Evolutionary conservation across 2,797 vertebrate genomes (phyloP).

Genomic region (Semotilus atromaculatus): DNA sequence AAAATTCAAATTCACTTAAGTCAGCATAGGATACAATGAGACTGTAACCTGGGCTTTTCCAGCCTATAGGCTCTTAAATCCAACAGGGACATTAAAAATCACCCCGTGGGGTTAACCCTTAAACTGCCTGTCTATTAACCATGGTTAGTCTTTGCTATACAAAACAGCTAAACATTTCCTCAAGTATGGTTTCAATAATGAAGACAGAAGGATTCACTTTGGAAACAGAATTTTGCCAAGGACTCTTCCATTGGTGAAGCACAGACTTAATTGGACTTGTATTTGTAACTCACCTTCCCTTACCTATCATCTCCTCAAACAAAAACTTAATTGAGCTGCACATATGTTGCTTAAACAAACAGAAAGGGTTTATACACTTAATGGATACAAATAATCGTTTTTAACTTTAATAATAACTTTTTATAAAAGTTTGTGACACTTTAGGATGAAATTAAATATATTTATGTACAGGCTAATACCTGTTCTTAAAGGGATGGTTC

Average conservation of each 20-base stretch:
- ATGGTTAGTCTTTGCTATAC: slow-evolving; percentile 21
- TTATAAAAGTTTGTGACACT: too few relatives aligned
- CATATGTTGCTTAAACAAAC: slow-evolving; percentile 60
- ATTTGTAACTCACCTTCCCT: background rate
- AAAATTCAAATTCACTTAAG: slow-evolving; percentile 74
- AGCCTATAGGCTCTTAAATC: slow-evolving; percentile 60
- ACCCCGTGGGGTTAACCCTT: slow-evolving; percentile 27
- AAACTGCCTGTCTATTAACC: slow-evolving; percentile 16
- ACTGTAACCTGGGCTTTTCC: slow-evolving; percentile 36
- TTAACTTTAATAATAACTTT: too few relatives aligned
- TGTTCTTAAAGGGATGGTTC: too few relatives aligned
- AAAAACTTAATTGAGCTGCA: slow-evolving; percentile 40
- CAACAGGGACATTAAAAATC: slow-evolving; percentile 71
- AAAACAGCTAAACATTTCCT: slow-evolving; percentile 18
- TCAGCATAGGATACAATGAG: slow-evolving; percentile 72
- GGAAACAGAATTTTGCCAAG: background rate
- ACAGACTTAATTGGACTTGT: background rate
- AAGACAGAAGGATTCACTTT: slow-evolving; percentile 6
- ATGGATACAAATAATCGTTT: too few relatives aligned
- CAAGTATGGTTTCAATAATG: slow-evolving; percentile 11
- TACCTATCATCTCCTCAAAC: slow-evolving; percentile 34
- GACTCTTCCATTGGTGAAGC: background rate
- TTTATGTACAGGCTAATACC: too few relatives aligned
- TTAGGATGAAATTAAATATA: too few relatives aligned
- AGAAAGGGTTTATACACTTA: too few relatives aligned